Base-by-base conservation (phyloP, 2,888 invertebrate genomes). In the Tiliacea aurago region DNA sequence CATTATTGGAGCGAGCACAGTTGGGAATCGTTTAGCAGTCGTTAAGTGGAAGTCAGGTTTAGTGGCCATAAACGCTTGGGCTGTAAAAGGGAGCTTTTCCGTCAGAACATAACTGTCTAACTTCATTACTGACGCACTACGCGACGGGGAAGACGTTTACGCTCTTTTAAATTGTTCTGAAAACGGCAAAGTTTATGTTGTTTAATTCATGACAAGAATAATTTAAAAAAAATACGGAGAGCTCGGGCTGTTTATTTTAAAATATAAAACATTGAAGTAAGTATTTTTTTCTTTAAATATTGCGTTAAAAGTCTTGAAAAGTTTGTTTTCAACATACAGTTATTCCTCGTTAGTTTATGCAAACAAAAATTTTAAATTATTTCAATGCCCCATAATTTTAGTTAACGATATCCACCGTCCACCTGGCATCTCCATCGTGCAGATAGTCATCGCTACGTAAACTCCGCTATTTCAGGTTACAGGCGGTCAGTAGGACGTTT, bases 1-100 rank as follows among this genome's bases (percentile, higher is more conserved):
- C 86, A 82, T 88, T 86, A 86, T 87, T 83, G 79, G 78, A 89
- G 86, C 86, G 86, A 88, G 87, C 86, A 86, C 86, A 87, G 87
- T 85, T 89, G 76, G 80, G 85, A 89, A 91, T 88, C 91, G 91
- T 92, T 92, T 92, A 93, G 89, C 87, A 89, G 88, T 87, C 89
- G 88, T 91, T 91, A 90, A 90, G 89, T 89, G 89, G 78, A 86
- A 91, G 90, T 92, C 90, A 91, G 92, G 91, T 94, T 93, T 93
- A 94, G 91, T 91, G 92, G 88, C 90, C 89, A 89, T 93, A 94
- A 94, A 94, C 91, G 92, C 90, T 86, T 87, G 87, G 88, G 90
- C 87, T 88, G 91, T 93, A 92, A 93, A 93, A 90, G 86, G 83
- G 89, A 83, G 76, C 83, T 77, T 74, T 80, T 89, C 88, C 89